Conservation (phyloP, 2,888 invertebrate species). For the Lordiphosa fenestrarum region DNA sequence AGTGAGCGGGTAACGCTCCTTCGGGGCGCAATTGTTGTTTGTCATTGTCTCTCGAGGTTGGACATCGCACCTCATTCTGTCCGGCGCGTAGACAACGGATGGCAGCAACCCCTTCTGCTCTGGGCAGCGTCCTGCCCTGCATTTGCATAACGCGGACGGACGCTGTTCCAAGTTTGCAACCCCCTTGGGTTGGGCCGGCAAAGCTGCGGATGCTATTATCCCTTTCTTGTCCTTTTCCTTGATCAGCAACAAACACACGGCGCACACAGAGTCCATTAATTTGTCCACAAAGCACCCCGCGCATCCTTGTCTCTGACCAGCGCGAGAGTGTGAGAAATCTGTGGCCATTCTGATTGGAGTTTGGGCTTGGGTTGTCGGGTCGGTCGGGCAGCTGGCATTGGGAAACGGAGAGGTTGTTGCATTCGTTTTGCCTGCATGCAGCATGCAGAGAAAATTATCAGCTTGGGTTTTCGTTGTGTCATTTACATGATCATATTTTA, state of each 20-base stretch:
- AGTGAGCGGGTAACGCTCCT: slow-evolving; percentile 35
- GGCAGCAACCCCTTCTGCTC: slow-evolving; percentile 3
- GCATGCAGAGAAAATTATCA: slow-evolving; percentile 23
- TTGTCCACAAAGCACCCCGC: slow-evolving; percentile 50
- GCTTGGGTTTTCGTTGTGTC: slow-evolving; percentile 21
- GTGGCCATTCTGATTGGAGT: slow-evolving; percentile 32
- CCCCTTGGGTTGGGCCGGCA: slow-evolving; percentile 26
- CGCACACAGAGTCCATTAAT: slow-evolving; percentile 53
- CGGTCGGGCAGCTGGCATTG: background rate
- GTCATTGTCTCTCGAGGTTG: slow-evolving; percentile 78
- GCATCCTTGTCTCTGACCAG: slow-evolving; percentile 50
- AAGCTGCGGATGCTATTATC: slow-evolving; percentile 53
- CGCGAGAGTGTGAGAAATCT: slow-evolving; percentile 45
- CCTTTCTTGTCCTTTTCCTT: slow-evolving; percentile 36
- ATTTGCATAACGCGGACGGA: slow-evolving; percentile 35
- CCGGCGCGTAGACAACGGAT: slow-evolving; percentile 35
- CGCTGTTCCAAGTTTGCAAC: slow-evolving; percentile 42
- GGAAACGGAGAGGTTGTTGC: background rate
- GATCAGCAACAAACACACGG: slow-evolving; percentile 24
- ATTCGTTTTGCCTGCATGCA: slow-evolving; percentile 9
- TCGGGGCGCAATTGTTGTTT: slow-evolving; percentile 47
- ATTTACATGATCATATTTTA: slow-evolving; percentile 70
- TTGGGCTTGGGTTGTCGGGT: too few species aligned
- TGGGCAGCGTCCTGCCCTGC: slow-evolving; percentile 26
- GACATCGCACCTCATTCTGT: slow-evolving; percentile 78